Percentiles rank a stretch among this genome's conserved stretches.
Evolutionary conservation across 2,797 vertebrate species (phyloP).

Genomic region (Falco naumanni): DNA sequence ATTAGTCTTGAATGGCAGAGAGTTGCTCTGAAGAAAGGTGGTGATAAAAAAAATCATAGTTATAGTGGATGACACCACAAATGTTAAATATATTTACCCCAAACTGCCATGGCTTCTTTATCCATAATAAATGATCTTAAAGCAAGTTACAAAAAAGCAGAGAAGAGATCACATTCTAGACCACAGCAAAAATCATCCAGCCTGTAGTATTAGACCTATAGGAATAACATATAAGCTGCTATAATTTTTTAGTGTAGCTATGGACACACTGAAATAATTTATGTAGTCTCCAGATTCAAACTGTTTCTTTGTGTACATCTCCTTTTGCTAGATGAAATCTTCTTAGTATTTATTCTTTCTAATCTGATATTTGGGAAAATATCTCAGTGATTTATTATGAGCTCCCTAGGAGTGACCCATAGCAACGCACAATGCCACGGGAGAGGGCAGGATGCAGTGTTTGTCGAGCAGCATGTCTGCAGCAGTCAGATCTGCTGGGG

Average conservation of each 20-base stretch:
- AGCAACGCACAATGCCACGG: neutral
- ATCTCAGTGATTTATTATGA: neutral
- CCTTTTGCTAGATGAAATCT: neutral
- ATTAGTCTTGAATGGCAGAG: neutral
- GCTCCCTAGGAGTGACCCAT: neutral
- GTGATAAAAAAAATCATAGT: neutral
- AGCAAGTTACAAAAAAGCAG: neutral
- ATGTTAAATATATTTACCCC: neutral
- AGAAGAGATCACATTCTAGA: neutral
- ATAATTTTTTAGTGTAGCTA: neutral
- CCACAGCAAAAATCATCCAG: neutral
- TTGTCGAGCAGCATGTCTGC: neutral
- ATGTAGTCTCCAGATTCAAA: neutral
- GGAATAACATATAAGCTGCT: neutral
- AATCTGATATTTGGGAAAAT: neutral
- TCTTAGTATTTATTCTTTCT: neutral
- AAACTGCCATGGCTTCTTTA: neutral
- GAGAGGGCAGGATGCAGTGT: neutral
- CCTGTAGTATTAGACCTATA: neutral
- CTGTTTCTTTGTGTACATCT: neutral
- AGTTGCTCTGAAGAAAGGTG: neutral
- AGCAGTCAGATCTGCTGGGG: neutral
- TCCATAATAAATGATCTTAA: neutral
- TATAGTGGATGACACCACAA: neutral
- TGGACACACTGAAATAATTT: neutral